Percentiles rank a stretch among this genome's conserved stretches.
Conservation (phyloP, 2,888 invertebrate genomes). For the Drymonia ruficornis region DNA sequence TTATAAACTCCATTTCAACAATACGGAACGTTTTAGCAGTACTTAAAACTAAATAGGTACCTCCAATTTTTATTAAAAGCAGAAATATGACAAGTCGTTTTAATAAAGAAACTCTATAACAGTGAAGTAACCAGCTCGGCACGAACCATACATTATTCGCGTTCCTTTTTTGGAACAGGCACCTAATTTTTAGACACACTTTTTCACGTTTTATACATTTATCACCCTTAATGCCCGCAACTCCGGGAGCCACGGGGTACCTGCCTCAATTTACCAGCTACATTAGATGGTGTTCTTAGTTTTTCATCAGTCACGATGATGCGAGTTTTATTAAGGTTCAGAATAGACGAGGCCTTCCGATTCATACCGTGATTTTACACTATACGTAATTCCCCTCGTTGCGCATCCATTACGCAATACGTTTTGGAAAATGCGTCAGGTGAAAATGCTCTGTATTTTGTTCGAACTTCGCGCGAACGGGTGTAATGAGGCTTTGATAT, state of each 20-base stretch:
- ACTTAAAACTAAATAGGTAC: no score
- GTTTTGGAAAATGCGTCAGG: conserved; percentile 8
- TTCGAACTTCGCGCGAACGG: conserved; percentile 12
- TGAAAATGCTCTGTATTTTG: conserved; percentile 5
- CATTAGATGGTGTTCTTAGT: conserved; percentile 14
- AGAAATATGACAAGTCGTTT: no score
- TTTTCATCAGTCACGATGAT: conserved; percentile 13
- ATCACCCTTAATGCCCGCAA: conserved; percentile 18
- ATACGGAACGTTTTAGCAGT: background rate
- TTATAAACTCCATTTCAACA: conserved; percentile 8
- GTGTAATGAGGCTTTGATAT: conserved; percentile 19
- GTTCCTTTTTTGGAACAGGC: background rate
- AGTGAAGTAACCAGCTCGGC: background rate
- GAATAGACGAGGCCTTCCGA: background rate
- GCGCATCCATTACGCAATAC: conserved; percentile 9
- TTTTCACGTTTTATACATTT: conserved; percentile 20
- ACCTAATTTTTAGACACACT: conserved; percentile 7
- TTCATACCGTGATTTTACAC: conserved; percentile 5
- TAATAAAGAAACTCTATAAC: background rate
- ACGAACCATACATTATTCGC: background rate
- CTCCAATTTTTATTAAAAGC: no score
- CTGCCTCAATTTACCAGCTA: conserved; percentile 17
- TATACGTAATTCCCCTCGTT: background rate
- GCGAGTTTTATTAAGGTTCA: conserved; percentile 9
- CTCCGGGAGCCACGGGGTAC: conserved; percentile 6